phyloP scores from a whole-genome alignment of 2,888 invertebrate species.

The Nemapogon koenigi region DNA sequence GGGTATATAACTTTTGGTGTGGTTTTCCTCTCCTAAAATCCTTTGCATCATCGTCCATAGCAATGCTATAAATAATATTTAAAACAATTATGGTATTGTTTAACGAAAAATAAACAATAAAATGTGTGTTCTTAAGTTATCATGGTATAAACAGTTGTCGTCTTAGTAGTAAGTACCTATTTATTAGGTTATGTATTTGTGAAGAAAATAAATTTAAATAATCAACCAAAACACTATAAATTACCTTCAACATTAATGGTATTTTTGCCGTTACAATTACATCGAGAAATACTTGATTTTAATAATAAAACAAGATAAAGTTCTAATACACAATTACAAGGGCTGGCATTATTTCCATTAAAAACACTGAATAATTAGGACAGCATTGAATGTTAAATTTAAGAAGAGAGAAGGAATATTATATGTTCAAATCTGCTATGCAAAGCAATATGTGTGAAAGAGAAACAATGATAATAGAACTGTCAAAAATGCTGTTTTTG shows the following conservation, averaged over 20 bases:
- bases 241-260: constrained; percentile 7
- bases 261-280: constrained; percentile 3
- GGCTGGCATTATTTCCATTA: constrained; percentile 5
- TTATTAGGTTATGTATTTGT: constrained; percentile 6
- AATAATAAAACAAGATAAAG: constrained; percentile 1
- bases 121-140: too few relatives aligned
- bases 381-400: too few relatives aligned
- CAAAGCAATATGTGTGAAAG: not conserved
- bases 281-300: not conserved
- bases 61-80: constrained; percentile 28
- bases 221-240: not conserved
- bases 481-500: not conserved
- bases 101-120: too few relatives aligned
- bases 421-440: too few relatives aligned
- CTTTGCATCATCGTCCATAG: constrained; percentile 63
- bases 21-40: constrained; percentile 70
- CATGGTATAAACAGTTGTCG: too few relatives aligned
- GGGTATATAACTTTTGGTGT: constrained; percentile 74
- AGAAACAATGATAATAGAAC: not conserved
- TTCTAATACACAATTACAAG: not conserved
- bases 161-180: not conserved
- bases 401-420: too few relatives aligned
- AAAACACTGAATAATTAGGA: too few relatives aligned
- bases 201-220: too few relatives aligned
- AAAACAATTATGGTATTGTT: constrained; percentile 1